Conservation (phyloP, 2,797 vertebrate species). For the Smutsia temminckii region DNA sequence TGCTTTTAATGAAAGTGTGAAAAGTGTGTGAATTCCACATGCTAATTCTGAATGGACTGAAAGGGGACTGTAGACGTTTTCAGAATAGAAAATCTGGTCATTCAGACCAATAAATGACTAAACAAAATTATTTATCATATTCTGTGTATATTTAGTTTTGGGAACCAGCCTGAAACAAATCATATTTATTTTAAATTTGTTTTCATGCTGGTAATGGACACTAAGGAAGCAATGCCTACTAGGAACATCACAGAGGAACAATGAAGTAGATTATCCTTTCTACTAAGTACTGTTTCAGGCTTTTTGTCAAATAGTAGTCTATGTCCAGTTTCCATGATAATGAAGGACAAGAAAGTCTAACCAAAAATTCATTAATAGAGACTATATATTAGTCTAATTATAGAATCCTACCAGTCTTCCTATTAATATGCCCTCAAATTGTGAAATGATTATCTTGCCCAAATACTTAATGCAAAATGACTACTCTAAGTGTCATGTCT, state of each 20-base stretch:
- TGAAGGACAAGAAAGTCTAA: background rate
- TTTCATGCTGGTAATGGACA: background rate
- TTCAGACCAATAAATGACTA: background rate
- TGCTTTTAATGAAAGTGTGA: slow-evolving; percentile 36
- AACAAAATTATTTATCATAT: background rate
- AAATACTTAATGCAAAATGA: background rate
- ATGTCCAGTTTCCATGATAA: background rate
- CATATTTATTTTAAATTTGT: background rate
- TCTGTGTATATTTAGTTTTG: background rate
- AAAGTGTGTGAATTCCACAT: background rate
- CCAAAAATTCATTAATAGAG: background rate
- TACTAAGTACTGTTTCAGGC: background rate
- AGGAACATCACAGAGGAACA: background rate
- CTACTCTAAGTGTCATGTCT: background rate
- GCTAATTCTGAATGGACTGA: background rate
- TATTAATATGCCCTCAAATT: background rate
- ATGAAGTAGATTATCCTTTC: background rate
- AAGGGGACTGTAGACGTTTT: background rate
- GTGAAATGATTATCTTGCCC: background rate
- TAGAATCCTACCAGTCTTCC: background rate
- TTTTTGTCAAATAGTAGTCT: background rate
- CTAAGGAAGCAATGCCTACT: background rate
- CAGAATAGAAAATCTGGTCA: background rate
- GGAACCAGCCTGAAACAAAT: background rate
- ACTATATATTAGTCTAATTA: background rate